Percentiles rank a stretch among this genome's conserved stretches.
These are phyloP conservation scores for Petrolisthes manimaculis DNA, from an alignment of 2,888 invertebrate species.

Conservation along the genomic window DNA sequence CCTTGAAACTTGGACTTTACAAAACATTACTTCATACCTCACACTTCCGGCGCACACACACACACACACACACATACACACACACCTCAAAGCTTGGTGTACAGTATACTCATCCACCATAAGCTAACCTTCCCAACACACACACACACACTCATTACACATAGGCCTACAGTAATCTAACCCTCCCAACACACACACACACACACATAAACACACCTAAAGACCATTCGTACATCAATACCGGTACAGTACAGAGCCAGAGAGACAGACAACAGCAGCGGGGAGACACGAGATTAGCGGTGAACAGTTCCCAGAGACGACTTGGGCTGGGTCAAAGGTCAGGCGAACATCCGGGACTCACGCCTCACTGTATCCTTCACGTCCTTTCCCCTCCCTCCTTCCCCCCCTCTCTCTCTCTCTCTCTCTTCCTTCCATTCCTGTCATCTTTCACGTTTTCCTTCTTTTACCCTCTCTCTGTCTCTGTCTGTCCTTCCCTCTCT, in stretches of 20 bases:
- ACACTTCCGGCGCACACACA: neutral
- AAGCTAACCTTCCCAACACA: neutral
- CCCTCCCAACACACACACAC: neutral
- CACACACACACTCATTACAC: neutral
- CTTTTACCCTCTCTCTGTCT: neutral
- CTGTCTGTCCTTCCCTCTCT: too few relatives aligned
- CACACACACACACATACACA: neutral
- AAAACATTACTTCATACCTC: neutral
- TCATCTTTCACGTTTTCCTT: neutral
- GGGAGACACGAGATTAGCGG: neutral
- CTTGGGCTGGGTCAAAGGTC: conserved; percentile 26
- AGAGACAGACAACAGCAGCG: neutral
- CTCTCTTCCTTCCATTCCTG: neutral
- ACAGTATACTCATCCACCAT: neutral
- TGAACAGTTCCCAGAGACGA: conserved; percentile 14
- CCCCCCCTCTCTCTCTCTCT: neutral
- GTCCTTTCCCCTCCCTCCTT: neutral
- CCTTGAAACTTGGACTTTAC: neutral
- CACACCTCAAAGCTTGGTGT: neutral
- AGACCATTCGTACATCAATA: too few relatives aligned
- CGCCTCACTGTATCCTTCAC: neutral
- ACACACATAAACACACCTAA: neutral
- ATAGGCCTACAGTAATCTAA: neutral
- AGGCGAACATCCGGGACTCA: conserved; percentile 32
- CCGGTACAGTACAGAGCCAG: neutral